Evolutionary conservation across 2,113 vertebrate species (phyloP), one percentile per base, ranked within the genome.

Genomic region (Xenus cinereus): DNA sequence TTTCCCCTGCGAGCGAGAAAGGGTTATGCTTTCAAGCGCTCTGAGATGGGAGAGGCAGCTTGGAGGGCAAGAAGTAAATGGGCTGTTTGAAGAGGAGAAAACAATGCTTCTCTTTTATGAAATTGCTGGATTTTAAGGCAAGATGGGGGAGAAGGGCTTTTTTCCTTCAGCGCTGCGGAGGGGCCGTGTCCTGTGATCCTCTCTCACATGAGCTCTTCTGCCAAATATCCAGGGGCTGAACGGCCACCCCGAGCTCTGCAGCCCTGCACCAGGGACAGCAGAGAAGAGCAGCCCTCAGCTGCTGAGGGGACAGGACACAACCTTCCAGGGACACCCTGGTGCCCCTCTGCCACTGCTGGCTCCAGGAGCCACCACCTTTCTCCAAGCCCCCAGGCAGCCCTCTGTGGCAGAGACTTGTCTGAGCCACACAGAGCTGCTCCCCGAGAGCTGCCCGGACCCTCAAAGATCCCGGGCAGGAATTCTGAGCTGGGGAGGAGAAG

Each of bases 131-230:
- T 60, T 71, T 76, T n/a, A 37, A 39, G 35, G 73, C 7, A 12
- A 41, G 69, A 14, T 2, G 21, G 7, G 35, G 19, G 10, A 27
- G 21, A 71, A 35, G 9, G 4, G 32, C 2, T 41, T 79, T 71
- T 22, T 21, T 8, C 3, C 19, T 15, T 5, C 12, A 2, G 45
- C 0, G 1, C 37, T 2, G 10, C 7, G 30, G 46, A 46, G 43
- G 62, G 66, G 28, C 28, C 0, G 1, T 17, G 68, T 92, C 96
- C 89, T 91, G 90, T 95, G 94, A 93, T 33, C 13, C 69, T 60
- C 7, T 15, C 69, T 94, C 92, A 94, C 92, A 74, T 94, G 88
- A 86, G 88, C 46, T 54, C 28, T 33, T 24, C 83, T 77, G 68
- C 63, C 75, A 10, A 46, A 78, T 0, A 10, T 48, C 80, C 51